phyloP scores from a whole-genome alignment of 2,797 vertebrate species.

The Buphagus erythrorhynchus region DNA sequence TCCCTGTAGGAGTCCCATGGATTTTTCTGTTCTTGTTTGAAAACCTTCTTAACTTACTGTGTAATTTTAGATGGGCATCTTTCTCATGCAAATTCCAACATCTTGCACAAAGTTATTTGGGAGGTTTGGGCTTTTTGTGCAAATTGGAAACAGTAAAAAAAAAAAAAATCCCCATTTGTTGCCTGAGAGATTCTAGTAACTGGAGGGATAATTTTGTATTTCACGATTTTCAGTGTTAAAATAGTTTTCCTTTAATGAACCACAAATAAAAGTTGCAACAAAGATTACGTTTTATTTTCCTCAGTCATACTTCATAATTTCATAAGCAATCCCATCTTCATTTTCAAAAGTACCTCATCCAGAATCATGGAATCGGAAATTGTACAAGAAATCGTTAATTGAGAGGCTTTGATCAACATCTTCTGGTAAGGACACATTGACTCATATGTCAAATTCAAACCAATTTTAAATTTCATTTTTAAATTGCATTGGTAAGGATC shows the following conservation, averaged over 20 bases:
- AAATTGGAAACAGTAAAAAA: slow-evolving; percentile 17
- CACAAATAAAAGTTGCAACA: slow-evolving; percentile 55
- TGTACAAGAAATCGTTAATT: not conserved
- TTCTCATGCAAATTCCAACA: slow-evolving; percentile 27
- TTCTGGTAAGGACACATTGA: not conserved
- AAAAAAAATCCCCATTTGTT: not conserved
- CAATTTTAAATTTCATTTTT: not conserved
- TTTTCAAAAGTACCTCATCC: slow-evolving; percentile 46
- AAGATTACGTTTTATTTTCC: not conserved
- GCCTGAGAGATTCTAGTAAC: not conserved
- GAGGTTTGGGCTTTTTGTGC: not conserved
- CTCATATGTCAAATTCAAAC: not conserved
- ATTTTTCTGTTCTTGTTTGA: slow-evolving; percentile 44
- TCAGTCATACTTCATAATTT: not conserved
- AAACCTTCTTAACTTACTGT: slow-evolving; percentile 49
- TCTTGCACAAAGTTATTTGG: not conserved
- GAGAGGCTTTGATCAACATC: not conserved
- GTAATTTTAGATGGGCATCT: slow-evolving; percentile 57
- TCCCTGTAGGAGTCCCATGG: slow-evolving; percentile 54
- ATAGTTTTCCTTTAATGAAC: slow-evolving; percentile 19
- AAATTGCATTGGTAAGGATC: not conserved
- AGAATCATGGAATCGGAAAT: not conserved
- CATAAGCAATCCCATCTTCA: not conserved
- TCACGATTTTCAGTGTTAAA: slow-evolving; percentile 5
- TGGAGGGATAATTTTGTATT: slow-evolving; percentile 16